These are phyloP conservation scores for Lepidurus packardi DNA, from an alignment of 1,140 invertebrate species.

Conservation along the genomic window DNA sequence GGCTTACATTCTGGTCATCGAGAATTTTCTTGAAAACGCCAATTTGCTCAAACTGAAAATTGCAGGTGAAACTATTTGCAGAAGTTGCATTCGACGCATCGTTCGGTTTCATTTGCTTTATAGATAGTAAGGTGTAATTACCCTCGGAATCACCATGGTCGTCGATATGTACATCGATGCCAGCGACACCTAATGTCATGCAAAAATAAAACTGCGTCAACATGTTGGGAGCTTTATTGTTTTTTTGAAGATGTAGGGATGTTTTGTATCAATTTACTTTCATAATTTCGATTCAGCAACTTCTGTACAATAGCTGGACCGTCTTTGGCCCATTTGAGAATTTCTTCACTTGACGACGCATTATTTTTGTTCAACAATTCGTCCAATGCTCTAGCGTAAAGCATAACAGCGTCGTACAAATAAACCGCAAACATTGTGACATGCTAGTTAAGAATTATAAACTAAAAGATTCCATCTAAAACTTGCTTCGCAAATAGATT, in stretches of 20 bases:
- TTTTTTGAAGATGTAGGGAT: background rate
- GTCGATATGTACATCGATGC: constrained; percentile 82
- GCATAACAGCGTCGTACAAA: constrained; percentile 87
- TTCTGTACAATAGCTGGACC: constrained; percentile 59
- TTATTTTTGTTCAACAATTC: constrained; percentile 53
- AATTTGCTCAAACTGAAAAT: constrained; percentile 28
- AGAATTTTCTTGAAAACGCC: background rate
- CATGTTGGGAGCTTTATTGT: constrained; percentile 25
- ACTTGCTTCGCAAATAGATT: constrained; percentile 24
- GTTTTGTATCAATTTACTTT: constrained; percentile 55
- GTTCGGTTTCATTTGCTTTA: constrained; percentile 50
- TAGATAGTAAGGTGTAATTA: constrained; percentile 87
- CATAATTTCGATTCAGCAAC: constrained; percentile 63
- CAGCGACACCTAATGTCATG: constrained; percentile 71
- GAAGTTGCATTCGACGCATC: background rate
- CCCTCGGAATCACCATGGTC: constrained; percentile 90
- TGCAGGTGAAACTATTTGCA: constrained; percentile 10
- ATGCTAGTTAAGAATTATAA: constrained; percentile 54
- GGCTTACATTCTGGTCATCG: background rate
- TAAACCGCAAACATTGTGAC: constrained; percentile 91
- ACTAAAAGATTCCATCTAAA: background rate
- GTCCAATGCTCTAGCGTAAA: constrained; percentile 82
- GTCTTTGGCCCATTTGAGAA: constrained; percentile 67
- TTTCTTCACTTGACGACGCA: constrained; percentile 51
- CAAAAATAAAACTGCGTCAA: constrained; percentile 23